Percentiles rank a stretch among this genome's conserved stretches.
phyloP scores from a whole-genome alignment of 2,113 vertebrate species.

The Dicerorhinus sumatrensis region DNA sequence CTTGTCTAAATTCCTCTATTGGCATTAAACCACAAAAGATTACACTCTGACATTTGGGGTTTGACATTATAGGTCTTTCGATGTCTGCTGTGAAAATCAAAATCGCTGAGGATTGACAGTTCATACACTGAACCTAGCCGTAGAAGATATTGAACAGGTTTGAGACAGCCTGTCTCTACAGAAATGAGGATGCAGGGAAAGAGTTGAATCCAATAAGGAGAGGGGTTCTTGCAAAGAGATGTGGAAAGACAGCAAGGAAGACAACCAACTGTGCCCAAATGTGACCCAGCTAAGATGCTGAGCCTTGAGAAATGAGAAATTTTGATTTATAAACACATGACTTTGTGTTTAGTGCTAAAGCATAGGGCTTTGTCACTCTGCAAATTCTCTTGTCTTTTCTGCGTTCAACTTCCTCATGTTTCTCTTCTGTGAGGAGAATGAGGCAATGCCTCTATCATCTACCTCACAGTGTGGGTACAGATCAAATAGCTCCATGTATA shows the following conservation, averaged over 20 bases:
- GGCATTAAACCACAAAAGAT: neutral
- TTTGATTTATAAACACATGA: neutral
- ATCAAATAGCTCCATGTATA: neutral
- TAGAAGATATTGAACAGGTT: neutral
- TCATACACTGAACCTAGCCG: neutral
- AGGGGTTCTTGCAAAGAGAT: neutral
- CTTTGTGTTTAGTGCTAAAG: neutral
- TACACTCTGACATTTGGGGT: neutral
- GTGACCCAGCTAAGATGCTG: neutral
- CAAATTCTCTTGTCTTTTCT: neutral
- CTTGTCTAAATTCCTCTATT: neutral
- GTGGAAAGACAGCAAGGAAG: neutral
- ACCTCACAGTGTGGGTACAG: accelerated
- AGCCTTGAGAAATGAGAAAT: neutral
- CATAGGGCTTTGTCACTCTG: neutral
- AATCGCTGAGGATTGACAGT: neutral
- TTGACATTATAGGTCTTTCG: neutral
- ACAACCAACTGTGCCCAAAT: neutral
- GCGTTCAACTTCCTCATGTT: neutral
- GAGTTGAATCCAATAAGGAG: neutral
- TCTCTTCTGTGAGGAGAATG: neutral
- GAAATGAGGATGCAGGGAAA: neutral
- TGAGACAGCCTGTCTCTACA: neutral
- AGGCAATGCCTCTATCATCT: neutral
- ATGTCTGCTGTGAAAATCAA: neutral